These are phyloP conservation scores for Actinostola sp. DNA, from an alignment of 92 coral and sea anemone genomes.

Conservation along the genomic window DNA sequence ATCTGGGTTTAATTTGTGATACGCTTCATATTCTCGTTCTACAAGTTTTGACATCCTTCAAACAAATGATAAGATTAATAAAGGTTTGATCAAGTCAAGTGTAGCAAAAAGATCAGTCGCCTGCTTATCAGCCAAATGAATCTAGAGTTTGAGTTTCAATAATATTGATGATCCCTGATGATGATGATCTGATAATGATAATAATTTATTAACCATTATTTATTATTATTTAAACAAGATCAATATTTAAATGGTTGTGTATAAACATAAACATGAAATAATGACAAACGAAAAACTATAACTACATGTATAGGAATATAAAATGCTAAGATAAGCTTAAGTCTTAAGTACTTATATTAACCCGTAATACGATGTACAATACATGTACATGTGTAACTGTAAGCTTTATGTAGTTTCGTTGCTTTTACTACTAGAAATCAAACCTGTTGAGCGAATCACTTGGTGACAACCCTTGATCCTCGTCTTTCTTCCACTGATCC, in stretches of 20 bases:
- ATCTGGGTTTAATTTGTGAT: slow-evolving; percentile 95
- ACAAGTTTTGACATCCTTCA: slow-evolving; percentile 89
- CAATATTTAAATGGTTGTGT: too few species aligned
- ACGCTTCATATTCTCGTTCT: slow-evolving; percentile 86
- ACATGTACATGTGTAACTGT: background rate
- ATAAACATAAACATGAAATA: too few species aligned
- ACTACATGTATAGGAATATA: too few species aligned
- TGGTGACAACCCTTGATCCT: slow-evolving; percentile 72
- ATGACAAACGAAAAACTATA: too few species aligned
- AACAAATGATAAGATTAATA: background rate
- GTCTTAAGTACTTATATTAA: slow-evolving; percentile 1
- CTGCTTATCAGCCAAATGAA: background rate
- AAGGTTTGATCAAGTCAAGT: background rate
- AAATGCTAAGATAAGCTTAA: too few species aligned
- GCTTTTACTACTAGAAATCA: too few species aligned
- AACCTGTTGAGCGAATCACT: slow-evolving; percentile 77
- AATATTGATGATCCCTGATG: too few species aligned
- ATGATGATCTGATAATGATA: too few species aligned
- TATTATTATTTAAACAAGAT: too few species aligned
- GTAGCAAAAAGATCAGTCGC: background rate
- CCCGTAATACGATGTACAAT: background rate
- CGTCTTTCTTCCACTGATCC: slow-evolving; percentile 86
- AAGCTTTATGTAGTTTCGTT: background rate
- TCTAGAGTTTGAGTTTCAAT: too few species aligned
- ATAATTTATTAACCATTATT: too few species aligned